Percentiles rank a stretch among this genome's conserved stretches.
Evolutionary conservation across 2,113 vertebrate species (phyloP).

Genomic region (Albula goreensis): DNA sequence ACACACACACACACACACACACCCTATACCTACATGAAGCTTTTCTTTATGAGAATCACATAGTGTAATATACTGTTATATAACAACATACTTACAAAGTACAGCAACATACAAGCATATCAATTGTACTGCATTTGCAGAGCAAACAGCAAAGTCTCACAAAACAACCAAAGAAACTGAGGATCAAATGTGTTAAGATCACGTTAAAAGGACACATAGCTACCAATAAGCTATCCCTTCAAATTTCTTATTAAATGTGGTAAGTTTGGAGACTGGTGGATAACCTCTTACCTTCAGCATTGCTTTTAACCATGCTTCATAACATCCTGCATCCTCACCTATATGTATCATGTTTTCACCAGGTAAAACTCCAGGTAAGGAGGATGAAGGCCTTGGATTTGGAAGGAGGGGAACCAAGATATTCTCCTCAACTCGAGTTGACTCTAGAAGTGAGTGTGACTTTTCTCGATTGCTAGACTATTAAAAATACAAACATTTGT

Average conservation of each 20-base stretch:
- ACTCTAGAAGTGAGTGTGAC: conserved; percentile 4
- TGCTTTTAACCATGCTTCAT: not conserved
- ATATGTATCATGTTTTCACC: not conserved
- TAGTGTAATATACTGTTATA: no score
- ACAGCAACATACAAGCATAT: no score
- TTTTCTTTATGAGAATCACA: no score
- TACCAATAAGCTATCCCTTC: not conserved
- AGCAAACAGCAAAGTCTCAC: no score
- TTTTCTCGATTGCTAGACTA: not conserved
- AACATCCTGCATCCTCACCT: not conserved
- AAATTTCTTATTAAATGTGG: not conserved
- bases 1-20: not conserved
- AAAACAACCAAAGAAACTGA: no score
- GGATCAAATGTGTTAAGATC: not conserved
- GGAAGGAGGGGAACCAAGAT: not conserved
- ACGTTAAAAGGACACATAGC: not conserved
- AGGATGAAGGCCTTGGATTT: not conserved
- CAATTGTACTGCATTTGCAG: no score
- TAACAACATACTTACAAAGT: no score
- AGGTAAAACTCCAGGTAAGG: not conserved
- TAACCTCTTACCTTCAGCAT: no score
- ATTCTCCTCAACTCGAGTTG: not conserved
- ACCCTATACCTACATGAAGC: not conserved
- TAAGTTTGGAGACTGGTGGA: not conserved
- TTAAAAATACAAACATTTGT: not conserved